Evolutionary conservation across 2,888 invertebrate species (phyloP), one percentile per base, ranked within the genome.

Genomic region (Pogonocherus hispidulus): DNA sequence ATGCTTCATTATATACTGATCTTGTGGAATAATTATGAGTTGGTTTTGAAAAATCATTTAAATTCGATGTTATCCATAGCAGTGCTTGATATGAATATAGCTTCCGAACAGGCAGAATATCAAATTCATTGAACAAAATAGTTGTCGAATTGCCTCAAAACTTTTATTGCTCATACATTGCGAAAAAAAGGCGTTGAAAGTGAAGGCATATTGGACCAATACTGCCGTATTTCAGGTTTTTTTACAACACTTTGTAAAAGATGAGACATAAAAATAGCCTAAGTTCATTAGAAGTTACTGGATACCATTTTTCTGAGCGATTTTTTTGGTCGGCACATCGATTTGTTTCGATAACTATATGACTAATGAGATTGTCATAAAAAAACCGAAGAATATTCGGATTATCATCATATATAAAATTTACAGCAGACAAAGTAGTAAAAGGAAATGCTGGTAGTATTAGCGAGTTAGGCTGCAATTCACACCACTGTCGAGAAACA

Each of bases 211-310:
- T 66, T n/a, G n/a, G 63, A 23, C 66, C 66, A 65, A 49, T 63
- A 66, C 16, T 63, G 51, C 11, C 52, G 44, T 22, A 66, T 11
- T 59, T 59, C 59, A 35, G 66, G 47, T n/a, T 66, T 59, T 60
- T 66, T 60, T 35, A 66, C 27, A 20, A 66, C 18, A n/a, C 66
- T 37, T 51, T 66, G 66, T 35, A 66, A 37, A 51, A 66, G 6
- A 47, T 52, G 14, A 60, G 57, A 19, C 22, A 9, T 22, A 47
- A 56, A 44, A 55, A 63, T 20, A 32, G 19, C 18, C 14, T 11
- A 44, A 60, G 46, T 60, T 60, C 49, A 2, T 60, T 23, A 6
- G 8, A 20, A n/a, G 44, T 2, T 47, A 49, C 27, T 19, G 47
- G 47, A 44, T 22, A 32, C 32, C 22, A 47, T n/a, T 11, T 27